Evolutionary conservation across 2,888 invertebrate genomes (phyloP).

Genomic region (Drosophila gaucha): DNA sequence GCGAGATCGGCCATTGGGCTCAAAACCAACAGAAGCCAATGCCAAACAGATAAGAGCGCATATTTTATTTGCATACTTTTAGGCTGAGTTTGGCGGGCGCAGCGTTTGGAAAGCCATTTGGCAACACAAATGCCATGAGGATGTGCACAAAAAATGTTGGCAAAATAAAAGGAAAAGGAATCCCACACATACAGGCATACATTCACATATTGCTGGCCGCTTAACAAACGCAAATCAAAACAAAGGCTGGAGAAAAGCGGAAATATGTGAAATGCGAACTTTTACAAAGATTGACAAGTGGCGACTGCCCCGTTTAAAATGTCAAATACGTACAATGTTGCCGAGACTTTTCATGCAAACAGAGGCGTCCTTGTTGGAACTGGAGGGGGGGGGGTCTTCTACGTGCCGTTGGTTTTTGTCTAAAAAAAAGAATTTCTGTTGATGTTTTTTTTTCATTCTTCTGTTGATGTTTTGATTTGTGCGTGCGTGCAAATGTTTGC

Average conservation of each 20-base stretch:
- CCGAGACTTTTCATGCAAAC: conserved; percentile 70
- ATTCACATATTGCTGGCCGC: conserved; percentile 31
- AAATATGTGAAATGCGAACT: conserved; percentile 76
- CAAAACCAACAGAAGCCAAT: conserved; percentile 67
- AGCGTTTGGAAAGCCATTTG: conserved; percentile 72
- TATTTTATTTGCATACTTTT: conserved; percentile 80
- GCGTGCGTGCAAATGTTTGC: conserved; percentile 78
- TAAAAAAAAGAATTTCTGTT: conserved; percentile 33
- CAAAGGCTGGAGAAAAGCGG: conserved; percentile 53
- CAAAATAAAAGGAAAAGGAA: conserved; percentile 24
- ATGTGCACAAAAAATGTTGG: conserved; percentile 38
- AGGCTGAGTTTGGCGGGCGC: conserved; percentile 64
- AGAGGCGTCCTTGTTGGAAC: conserved; percentile 2
- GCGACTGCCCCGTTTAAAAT: conserved; percentile 78
- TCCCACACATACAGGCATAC: conserved; percentile 6
- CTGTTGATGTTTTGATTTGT: conserved; percentile 78
- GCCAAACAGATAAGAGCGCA: conserved; percentile 78
- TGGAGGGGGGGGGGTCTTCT: conserved; percentile 11
- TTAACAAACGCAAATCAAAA: conserved; percentile 59
- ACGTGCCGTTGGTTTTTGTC: conserved; percentile 61
- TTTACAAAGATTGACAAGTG: conserved; percentile 78
- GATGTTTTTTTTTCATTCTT: conserved; percentile 40
- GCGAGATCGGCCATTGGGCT: conserved; percentile 33
- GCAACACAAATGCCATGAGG: conserved; percentile 57
- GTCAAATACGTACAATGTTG: conserved; percentile 77